These are phyloP conservation scores for Palloptera scutellata DNA, from an alignment of 2,888 invertebrate species.

Conservation along the genomic window DNA sequence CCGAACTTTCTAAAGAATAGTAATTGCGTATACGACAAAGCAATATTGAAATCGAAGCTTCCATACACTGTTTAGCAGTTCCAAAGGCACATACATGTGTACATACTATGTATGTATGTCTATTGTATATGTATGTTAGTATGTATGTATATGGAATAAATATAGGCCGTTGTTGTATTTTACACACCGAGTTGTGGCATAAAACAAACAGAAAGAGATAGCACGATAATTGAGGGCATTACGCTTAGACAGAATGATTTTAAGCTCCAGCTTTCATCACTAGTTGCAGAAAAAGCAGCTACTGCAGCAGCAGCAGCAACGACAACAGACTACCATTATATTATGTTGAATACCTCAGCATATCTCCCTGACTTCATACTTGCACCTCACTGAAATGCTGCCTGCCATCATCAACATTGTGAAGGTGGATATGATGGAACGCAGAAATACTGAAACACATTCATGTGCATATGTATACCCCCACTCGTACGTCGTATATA, in stretches of 20 bases:
- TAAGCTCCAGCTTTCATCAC: not conserved
- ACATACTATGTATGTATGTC: no score
- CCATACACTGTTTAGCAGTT: no score
- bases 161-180: no score
- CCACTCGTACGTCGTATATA: conserved; percentile 32
- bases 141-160: no score
- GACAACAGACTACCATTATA: no score
- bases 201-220: not conserved
- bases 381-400: not conserved
- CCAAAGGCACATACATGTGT: no score
- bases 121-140: no score
- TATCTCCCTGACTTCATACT: not conserved
- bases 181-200: not conserved
- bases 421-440: not conserved
- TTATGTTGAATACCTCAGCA: not conserved
- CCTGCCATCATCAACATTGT: not conserved
- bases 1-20: no score
- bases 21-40: no score
- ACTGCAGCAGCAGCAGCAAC: no score
- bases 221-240: not conserved
- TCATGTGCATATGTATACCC: conserved; percentile 1
- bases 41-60: no score
- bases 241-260: conserved; percentile 1
- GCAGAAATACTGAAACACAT: not conserved
- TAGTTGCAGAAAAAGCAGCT: no score